Conservation (phyloP, 1,140 invertebrate genomes). For the Oryzaephilus surinamensis region DNA sequence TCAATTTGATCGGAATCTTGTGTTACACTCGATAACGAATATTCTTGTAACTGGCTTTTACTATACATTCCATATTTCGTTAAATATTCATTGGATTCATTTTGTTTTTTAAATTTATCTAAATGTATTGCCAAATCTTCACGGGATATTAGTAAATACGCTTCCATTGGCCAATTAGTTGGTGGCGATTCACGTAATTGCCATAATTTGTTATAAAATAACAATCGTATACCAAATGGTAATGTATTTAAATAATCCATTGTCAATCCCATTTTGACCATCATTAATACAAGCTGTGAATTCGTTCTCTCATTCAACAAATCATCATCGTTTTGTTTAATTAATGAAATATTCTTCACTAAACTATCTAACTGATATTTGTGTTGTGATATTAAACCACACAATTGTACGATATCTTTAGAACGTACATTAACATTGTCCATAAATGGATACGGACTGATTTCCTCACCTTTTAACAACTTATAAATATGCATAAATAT, state of each 20-base stretch:
- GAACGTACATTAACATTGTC: slow-evolving; percentile 57
- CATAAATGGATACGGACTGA: slow-evolving; percentile 57
- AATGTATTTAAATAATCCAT: slow-evolving; percentile 58
- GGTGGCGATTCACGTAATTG: slow-evolving; percentile 65
- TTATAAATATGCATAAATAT: slow-evolving; percentile 59
- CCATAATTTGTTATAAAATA: slow-evolving; percentile 65
- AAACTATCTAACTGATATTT: too few relatives aligned
- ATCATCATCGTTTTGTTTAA: too few relatives aligned
- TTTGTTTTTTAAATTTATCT: slow-evolving; percentile 29
- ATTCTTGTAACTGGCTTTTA: slow-evolving; percentile 21
- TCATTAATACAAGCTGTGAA: slow-evolving; percentile 25
- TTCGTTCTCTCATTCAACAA: too few relatives aligned
- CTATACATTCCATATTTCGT: slow-evolving; percentile 16
- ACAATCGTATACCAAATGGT: slow-evolving; percentile 62
- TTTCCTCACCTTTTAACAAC: slow-evolving; percentile 43
- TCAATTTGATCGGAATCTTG: slow-evolving; percentile 50
- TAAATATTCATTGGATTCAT: background rate
- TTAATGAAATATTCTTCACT: too few relatives aligned
- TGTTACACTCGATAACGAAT: background rate
- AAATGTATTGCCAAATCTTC: slow-evolving; percentile 60
- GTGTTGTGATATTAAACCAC: background rate
- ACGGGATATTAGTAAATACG: slow-evolving; percentile 70
- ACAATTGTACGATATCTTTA: slow-evolving; percentile 60
- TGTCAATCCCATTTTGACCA: slow-evolving; percentile 47
- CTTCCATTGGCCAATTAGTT: slow-evolving; percentile 60